Percentiles rank a stretch among this genome's conserved stretches.
Evolutionary conservation across 2,113 vertebrate species (phyloP).

Genomic region (Chaetura pelagica): DNA sequence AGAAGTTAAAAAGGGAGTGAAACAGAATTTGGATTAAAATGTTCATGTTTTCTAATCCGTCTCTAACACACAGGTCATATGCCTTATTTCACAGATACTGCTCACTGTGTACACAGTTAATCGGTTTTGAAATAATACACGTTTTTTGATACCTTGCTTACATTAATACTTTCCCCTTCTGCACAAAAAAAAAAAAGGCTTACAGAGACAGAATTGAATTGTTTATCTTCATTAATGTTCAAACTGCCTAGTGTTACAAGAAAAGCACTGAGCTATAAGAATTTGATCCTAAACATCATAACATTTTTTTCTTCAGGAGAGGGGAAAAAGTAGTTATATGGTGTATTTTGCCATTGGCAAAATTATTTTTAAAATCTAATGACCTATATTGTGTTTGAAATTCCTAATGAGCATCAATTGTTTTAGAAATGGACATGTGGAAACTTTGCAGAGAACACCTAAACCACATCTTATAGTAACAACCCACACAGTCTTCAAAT

Average conservation of each 20-base stretch:
- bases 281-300: background rate
- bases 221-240: background rate
- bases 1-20: conserved; percentile 12
- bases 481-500: background rate
- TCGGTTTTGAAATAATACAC: background rate
- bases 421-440: background rate
- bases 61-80: background rate
- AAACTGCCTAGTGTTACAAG: background rate
- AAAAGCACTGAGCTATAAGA: background rate
- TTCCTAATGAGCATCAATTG: background rate
- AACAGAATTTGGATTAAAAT: background rate
- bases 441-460: background rate
- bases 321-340: background rate
- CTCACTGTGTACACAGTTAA: background rate
- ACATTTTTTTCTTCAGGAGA: background rate
- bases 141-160: background rate
- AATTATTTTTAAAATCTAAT: background rate
- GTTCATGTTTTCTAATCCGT: background rate
- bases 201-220: background rate
- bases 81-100: background rate
- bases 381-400: background rate
- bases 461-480: background rate
- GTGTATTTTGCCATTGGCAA: background rate
- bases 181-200: background rate
- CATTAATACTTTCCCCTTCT: background rate